A percentile compares a stretch with the other conserved stretches of the same genome.
Conservation (phyloP, 2,888 invertebrate species). For the Agonopterix arenella region DNA sequence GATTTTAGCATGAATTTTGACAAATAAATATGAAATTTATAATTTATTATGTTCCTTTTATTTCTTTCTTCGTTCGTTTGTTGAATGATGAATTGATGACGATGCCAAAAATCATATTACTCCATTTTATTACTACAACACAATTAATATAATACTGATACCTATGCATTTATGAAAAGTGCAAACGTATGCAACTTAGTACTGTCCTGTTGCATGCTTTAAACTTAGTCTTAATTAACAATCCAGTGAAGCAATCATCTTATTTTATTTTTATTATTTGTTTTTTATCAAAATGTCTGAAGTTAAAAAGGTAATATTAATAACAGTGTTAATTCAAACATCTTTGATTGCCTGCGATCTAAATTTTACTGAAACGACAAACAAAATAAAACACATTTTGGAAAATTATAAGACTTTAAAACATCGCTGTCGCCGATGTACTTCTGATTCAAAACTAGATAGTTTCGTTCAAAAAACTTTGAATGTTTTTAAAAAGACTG, state of each 20-base stretch:
- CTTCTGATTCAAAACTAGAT: conserved; percentile 16
- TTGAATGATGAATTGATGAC: too few species aligned
- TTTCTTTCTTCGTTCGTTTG: neutral
- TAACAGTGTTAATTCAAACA: conserved; percentile 27
- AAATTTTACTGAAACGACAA: conserved; percentile 28
- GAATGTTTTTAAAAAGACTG: conserved; percentile 31
- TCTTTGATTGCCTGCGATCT: conserved; percentile 21
- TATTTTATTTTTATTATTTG: neutral
- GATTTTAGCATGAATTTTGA: conserved; percentile 41
- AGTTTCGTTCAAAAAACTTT: conserved; percentile 28
- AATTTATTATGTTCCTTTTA: conserved; percentile 16
- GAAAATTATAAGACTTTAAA: conserved; percentile 20
- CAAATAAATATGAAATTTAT: conserved; percentile 48
- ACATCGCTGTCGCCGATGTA: conserved; percentile 22
- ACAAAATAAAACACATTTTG: conserved; percentile 29
- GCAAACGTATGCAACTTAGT: too few species aligned
- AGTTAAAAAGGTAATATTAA: conserved; percentile 18
- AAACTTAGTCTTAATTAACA: neutral
- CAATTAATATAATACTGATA: too few species aligned
- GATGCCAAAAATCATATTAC: too few species aligned
- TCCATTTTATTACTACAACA: too few species aligned
- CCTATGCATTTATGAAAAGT: too few species aligned
- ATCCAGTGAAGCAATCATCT: neutral
- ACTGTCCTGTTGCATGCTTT: too few species aligned
- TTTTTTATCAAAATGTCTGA: too few species aligned